Percentiles rank a stretch among this genome's conserved stretches.
These are phyloP conservation scores for Manis crassicaudata DNA, from an alignment of 2,797 vertebrate genomes.

Conservation along the genomic window DNA sequence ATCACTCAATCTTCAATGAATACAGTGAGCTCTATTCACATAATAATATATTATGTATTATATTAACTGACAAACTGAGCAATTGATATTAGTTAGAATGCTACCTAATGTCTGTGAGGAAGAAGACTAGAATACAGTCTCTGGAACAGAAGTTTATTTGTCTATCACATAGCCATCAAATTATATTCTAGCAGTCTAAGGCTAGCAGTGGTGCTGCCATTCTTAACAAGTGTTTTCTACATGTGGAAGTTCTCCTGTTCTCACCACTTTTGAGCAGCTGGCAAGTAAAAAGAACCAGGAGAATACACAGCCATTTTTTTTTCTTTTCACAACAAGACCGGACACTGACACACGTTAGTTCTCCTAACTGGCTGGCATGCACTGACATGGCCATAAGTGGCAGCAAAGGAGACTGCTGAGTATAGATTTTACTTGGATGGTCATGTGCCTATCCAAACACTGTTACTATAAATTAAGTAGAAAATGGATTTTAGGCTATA, in stretches of 20 bases:
- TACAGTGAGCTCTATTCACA: not conserved
- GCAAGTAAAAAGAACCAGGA: not conserved
- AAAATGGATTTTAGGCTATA: not conserved
- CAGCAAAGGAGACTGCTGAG: not conserved
- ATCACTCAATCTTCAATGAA: not conserved
- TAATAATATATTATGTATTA: no score
- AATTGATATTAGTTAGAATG: not conserved
- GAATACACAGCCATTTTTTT: fast-evolving
- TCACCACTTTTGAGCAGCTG: not conserved
- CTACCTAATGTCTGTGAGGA: not conserved
- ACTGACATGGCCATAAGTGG: not conserved
- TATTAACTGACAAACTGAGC: not conserved
- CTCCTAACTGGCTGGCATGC: not conserved
- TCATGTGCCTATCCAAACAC: not conserved
- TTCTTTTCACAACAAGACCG: not conserved
- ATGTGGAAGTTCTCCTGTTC: not conserved
- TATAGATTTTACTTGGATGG: not conserved
- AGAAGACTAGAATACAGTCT: not conserved
- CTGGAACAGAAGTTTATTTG: not conserved
- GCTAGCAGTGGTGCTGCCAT: no score
- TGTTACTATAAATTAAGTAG: not conserved
- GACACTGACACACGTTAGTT: not conserved
- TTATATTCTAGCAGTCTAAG: not conserved
- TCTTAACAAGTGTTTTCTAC: not conserved
- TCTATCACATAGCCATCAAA: not conserved